Percentiles rank a stretch among this genome's conserved stretches.
phyloP scores from a whole-genome alignment of 2,888 invertebrate species.

The Caenorhabditis japonica region DNA sequence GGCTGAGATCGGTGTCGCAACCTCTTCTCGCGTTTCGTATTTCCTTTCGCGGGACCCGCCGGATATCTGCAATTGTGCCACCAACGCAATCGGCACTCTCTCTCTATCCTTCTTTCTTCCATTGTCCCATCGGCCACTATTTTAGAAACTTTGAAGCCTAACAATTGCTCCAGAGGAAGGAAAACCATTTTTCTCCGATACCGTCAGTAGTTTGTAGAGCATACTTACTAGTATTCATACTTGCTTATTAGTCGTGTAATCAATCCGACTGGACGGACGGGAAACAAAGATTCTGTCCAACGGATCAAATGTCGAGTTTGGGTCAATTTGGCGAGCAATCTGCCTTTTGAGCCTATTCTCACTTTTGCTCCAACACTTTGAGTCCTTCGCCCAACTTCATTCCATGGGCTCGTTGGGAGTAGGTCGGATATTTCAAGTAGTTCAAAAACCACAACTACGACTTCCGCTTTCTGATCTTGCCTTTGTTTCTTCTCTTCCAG shows the following conservation, averaged over 20 bases:
- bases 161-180: background rate
- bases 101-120: too few relatives aligned
- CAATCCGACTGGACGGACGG: slow-evolving; percentile 25
- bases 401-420: slow-evolving; percentile 66
- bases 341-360: slow-evolving; percentile 23
- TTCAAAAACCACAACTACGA: slow-evolving; percentile 60
- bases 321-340: slow-evolving; percentile 46
- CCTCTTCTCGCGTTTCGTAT: slow-evolving; percentile 58
- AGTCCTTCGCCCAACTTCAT: background rate
- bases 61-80: slow-evolving; percentile 51
- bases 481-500: slow-evolving; percentile 63
- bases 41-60: slow-evolving; percentile 44
- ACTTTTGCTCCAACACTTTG: too few relatives aligned
- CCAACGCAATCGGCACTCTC: slow-evolving; percentile 42
- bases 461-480: slow-evolving; percentile 63
- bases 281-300: too few relatives aligned
- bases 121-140: too few relatives aligned
- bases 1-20: slow-evolving; percentile 50
- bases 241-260: slow-evolving; percentile 40
- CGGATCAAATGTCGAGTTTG: slow-evolving; percentile 49
- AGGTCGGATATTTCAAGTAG: slow-evolving; percentile 67
- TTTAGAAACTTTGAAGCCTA: slow-evolving; percentile 24
- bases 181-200: background rate
- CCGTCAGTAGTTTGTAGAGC: slow-evolving; percentile 8
- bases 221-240: slow-evolving; percentile 5